These are phyloP conservation scores for Prenolepis imparis DNA, from an alignment of 2,888 invertebrate species.

Conservation along the genomic window DNA sequence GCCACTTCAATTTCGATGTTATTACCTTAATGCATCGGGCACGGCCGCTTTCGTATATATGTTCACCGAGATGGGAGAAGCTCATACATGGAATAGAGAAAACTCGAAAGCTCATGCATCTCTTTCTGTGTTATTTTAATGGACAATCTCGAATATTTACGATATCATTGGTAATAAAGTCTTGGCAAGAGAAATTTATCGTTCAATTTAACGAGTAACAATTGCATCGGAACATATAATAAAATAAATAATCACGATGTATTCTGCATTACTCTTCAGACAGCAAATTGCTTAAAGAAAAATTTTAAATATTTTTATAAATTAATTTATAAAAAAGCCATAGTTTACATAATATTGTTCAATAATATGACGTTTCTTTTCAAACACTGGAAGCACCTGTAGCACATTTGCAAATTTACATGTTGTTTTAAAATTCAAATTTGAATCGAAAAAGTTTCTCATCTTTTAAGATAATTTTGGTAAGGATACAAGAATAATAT, in stretches of 20 bases:
- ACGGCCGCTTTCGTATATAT: slow-evolving; percentile 20
- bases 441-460: background rate
- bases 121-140: background rate
- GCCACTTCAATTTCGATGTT: slow-evolving; percentile 72
- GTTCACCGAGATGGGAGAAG: slow-evolving; percentile 40
- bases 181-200: background rate
- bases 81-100: background rate
- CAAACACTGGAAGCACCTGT: background rate
- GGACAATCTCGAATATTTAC: background rate
- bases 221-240: background rate
- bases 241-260: background rate
- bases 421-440: background rate
- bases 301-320: background rate
- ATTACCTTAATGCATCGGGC: slow-evolving; percentile 71
- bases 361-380: background rate
- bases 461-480: background rate
- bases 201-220: background rate
- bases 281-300: background rate
- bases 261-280: background rate
- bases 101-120: slow-evolving; percentile 12
- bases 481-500: background rate
- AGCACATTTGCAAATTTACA: background rate
- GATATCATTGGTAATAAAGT: background rate
- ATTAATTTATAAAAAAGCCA: background rate
- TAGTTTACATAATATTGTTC: background rate